Evolutionary conservation across 2,113 vertebrate genomes (phyloP).

Genomic region (Oriolus oriolus): DNA sequence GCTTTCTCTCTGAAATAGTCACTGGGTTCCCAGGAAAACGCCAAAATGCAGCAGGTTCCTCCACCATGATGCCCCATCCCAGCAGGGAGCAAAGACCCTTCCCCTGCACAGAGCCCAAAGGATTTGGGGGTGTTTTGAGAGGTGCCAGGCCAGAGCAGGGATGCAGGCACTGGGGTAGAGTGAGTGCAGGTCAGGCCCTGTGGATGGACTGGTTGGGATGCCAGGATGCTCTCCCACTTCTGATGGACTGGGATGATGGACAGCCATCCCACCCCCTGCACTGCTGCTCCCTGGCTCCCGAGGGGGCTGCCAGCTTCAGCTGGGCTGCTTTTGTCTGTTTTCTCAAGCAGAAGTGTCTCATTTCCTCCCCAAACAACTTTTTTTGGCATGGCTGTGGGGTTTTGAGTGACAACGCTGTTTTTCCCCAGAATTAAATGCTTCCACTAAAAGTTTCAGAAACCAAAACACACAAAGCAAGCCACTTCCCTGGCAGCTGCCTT

Average conservation of each 20-base stretch:
- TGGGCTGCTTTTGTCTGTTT: neutral
- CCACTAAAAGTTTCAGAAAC: neutral
- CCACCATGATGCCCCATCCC: rapidly evolving
- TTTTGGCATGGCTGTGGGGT: neutral
- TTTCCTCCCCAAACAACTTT: neutral
- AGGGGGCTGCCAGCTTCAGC: rapidly evolving
- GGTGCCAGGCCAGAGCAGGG: rapidly evolving
- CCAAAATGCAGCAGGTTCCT: neutral
- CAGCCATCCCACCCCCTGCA: neutral
- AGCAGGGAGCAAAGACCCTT: neutral
- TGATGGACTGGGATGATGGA: too few species aligned
- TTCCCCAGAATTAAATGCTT: neutral
- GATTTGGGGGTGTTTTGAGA: neutral
- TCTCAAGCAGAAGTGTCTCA: neutral
- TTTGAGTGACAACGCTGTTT: neutral
- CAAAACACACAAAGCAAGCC: neutral
- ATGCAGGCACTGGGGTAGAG: rapidly evolving
- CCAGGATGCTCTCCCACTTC: rapidly evolving
- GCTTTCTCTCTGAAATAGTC: neutral
- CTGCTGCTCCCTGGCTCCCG: rapidly evolving
- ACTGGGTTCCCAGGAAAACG: neutral
- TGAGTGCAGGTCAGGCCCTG: neutral
- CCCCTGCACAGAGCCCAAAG: rapidly evolving
- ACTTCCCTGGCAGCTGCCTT: neutral
- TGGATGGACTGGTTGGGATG: rapidly evolving